Base-by-base conservation (phyloP, 1,140 invertebrate genomes). In the Zophobas morio region DNA sequence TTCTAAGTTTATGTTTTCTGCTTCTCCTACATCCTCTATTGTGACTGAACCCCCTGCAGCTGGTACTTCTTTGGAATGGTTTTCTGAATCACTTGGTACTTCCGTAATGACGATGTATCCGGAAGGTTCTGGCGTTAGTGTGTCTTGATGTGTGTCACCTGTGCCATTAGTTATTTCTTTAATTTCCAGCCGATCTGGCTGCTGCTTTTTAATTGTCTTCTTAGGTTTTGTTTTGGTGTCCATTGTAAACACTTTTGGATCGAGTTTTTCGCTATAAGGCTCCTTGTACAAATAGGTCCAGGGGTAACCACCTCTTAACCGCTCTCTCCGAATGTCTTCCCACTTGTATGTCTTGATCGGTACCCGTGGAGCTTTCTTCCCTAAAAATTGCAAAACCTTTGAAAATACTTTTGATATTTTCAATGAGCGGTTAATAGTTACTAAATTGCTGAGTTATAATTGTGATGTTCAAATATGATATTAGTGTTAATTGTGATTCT, bases 311-410 rank as follows among this genome's bases (percentile, higher is more conserved):
- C 92, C 92, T 81, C 86, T 81, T 77, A 86, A 84, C 75, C 86
- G 86, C 77, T 89, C 87, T 83, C 91, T 87, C 80, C 88, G 85
- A 6, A 93, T 84, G 87, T 93, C 92, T 86, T 93, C 92, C 92
- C 92, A 93, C 88, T 90, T 88, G 86, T 93, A 93, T 37, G 92
- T 93, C 84, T 91, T 90, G 81, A 91, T 87, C 36, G 91, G 91
- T 81, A 91, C 88, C 77, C 89, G 88, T 79, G 91, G 90, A 83
- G 84, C 79, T 81, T 84, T 85, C 84, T 86, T 82, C 37, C 78
- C 85, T 86, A 33, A 1, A 57, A 57, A 33, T 3, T 2, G 37
- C 2, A 5, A 66, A 66, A 60, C 79, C 2, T 20, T 20, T 20
- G 20, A 82, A 83, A 57, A 70, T 51, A 77, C 20, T 4, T 20